A percentile compares a stretch with the other conserved stretches of the same genome.
phyloP scores from a whole-genome alignment of 2,113 vertebrate species.

The Equus quagga region DNA sequence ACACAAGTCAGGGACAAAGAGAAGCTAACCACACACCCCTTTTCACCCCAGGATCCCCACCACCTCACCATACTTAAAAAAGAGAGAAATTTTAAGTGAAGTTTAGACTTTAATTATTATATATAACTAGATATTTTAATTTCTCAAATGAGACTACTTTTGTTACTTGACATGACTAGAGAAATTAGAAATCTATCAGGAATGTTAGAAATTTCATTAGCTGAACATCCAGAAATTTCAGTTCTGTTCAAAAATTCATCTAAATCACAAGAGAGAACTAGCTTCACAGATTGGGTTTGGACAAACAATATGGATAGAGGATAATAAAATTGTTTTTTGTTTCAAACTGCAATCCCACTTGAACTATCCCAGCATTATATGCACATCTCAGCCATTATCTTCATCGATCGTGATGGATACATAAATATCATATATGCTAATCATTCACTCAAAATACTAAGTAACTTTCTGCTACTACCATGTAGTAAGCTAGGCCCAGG shows the following conservation, averaged over 20 bases:
- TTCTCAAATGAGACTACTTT: neutral
- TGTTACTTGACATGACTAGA: neutral
- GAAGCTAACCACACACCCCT: accelerated
- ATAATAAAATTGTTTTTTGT: neutral
- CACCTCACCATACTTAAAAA: neutral
- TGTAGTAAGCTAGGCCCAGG: neutral
- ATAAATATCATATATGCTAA: neutral
- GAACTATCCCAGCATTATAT: neutral
- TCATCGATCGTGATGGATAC: neutral
- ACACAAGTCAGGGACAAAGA: neutral
- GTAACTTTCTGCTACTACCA: neutral
- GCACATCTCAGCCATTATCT: neutral
- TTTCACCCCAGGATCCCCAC: accelerated
- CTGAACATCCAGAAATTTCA: neutral
- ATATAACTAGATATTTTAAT: neutral
- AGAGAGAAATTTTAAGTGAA: neutral
- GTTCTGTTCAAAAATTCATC: neutral
- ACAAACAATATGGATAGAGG: neutral
- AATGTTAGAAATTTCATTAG: neutral
- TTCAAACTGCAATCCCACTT: neutral
- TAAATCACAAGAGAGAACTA: neutral
- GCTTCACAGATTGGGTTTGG: neutral
- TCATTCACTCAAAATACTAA: neutral
- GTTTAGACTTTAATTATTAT: neutral
- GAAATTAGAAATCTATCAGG: too few species aligned